Conservation (phyloP, 2,888 invertebrate species). For the Hirtodrosophila alboralis region DNA sequence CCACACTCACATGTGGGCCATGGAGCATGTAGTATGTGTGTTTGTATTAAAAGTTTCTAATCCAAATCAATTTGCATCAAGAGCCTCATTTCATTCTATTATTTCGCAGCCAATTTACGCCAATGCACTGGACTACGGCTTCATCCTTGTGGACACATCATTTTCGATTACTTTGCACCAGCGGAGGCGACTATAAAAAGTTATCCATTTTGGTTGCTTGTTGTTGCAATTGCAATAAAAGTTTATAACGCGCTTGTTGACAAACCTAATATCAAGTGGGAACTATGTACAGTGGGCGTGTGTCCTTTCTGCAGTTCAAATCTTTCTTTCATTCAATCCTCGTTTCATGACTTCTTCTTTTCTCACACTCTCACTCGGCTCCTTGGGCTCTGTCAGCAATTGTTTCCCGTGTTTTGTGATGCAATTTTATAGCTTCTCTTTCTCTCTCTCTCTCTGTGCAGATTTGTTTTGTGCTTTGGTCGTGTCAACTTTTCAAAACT, state of each 20-base stretch:
- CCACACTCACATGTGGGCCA: slow-evolving; percentile 37
- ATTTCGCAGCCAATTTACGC: slow-evolving; percentile 79
- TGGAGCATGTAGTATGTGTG: slow-evolving; percentile 4
- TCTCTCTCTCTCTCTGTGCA: slow-evolving; percentile 27
- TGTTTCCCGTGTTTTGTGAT: slow-evolving; percentile 64
- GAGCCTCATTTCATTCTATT: slow-evolving; percentile 83
- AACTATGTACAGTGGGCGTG: slow-evolving; percentile 27
- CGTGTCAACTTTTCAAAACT: slow-evolving; percentile 81
- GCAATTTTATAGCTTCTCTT: slow-evolving; percentile 63
- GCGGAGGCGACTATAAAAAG: slow-evolving; percentile 51
- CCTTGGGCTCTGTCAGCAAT: slow-evolving; percentile 75
- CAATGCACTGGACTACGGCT: slow-evolving; percentile 53
- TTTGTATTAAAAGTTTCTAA: slow-evolving; percentile 75
- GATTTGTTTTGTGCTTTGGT: slow-evolving; percentile 59
- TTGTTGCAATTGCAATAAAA: slow-evolving; percentile 78
- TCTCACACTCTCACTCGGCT: slow-evolving; percentile 9
- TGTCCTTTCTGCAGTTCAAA: slow-evolving; percentile 8
- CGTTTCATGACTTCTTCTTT: slow-evolving; percentile 3
- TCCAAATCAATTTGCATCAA: slow-evolving; percentile 83
- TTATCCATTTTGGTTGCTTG: slow-evolving; percentile 41
- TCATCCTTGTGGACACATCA: slow-evolving; percentile 73
- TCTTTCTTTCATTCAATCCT: slow-evolving; percentile 7
- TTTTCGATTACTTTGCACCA: slow-evolving; percentile 72
- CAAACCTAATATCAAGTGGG: slow-evolving; percentile 73
- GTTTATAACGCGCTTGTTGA: slow-evolving; percentile 81